Base-by-base conservation (phyloP, 2,888 invertebrate species). In the Drosophila bunnanda region DNA sequence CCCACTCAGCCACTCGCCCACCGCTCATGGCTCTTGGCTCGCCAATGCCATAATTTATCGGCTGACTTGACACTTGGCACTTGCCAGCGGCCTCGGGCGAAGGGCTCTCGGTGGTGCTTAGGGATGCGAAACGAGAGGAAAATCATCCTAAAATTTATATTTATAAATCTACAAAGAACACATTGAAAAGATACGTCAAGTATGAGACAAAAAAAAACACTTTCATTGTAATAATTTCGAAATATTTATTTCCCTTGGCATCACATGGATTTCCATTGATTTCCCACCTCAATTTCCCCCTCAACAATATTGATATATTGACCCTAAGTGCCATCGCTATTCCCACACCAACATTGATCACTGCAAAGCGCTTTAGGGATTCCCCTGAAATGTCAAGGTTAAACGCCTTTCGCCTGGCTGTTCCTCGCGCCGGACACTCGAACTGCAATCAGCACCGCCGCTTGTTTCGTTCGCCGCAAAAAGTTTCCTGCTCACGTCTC, bases 301-400 rank as follows among this genome's bases (percentile, higher is more conserved):
- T n/a, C n/a, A n/a, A n/a, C n/a, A n/a, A n/a, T 25, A 25, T 25
- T 25, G 25, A 30, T 30, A n/a, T 46, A 28, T 28, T 12, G 1
- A 3, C 17, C 6, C 13, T 13, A 15, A 15, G 32, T 32, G 32
- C 34, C 50, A 22, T n/a, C 50, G 15, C 50, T 34, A 34, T 46
- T 10, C 12, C 28, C 10, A 6, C 50, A 22, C 41, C 32, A 9
- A 1, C 44, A 20, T 28, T 30, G 75, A 73, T 75, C 52, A 52
- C 25, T 28, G 22, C 43, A 48, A 15, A 25, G 15, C 59, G 25
- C 59, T 72, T 34, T 41, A 41, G 69, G 67, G 69, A 68, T 52
- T 44, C 53, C 32, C 66, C 34, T n/a, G 12, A 75, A 82, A 82
- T 88, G 88, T 80, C 83, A 83, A 88, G 86, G 88, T 54, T 69